Base-by-base conservation (phyloP, 2,888 invertebrate genomes). In the Ypsolopha sequella region DNA sequence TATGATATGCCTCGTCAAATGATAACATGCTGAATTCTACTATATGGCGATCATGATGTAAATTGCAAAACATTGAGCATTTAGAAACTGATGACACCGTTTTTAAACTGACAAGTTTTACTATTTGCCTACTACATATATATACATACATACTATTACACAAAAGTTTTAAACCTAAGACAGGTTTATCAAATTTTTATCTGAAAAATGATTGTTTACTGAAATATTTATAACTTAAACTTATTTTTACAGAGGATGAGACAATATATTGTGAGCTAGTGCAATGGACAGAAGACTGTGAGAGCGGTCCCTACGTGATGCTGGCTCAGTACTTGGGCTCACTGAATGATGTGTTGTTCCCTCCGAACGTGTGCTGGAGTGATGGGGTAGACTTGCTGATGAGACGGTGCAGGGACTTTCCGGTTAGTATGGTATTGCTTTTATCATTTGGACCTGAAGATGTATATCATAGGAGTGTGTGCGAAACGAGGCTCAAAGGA, bases 301-400 rank as follows among this genome's bases (percentile, higher is more conserved):
- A 41, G 0, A 50, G 63, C 0, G 64, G 65, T 3, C 73, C 80
- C 36, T 89, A 88, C 54, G 73, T 86, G 0, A 77, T 90, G 54
- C 72, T 92, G 47, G 91, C 91, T 0, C 89, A 89, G 49, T 92
- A 92, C 67, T 84, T 91, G 51, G 90, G 91, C 2, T 87, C 89
- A 41, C 71, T 92, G 38, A 88, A 87, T 43, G 91, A 92, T 62
- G 76, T 92, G 7, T 76, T 93, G 11, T 92, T 91, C 64, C 91
- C 92, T 0, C 82, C 87, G 0, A 86, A 89, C 51, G 80, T 87
- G 61, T 89, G 89, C 54, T 77, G 89, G 10, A 72, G 80, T 46
- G 87, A 89, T 33, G 91, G 91, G 6, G 87, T 92, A 3, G 92
- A 92, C 64, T 71, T 92, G 50, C 82, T 93, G 13, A 92, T 92